These are phyloP conservation scores for Cryptoblepharus egeriae DNA, from an alignment of 2,797 vertebrate genomes.

Conservation along the genomic window DNA sequence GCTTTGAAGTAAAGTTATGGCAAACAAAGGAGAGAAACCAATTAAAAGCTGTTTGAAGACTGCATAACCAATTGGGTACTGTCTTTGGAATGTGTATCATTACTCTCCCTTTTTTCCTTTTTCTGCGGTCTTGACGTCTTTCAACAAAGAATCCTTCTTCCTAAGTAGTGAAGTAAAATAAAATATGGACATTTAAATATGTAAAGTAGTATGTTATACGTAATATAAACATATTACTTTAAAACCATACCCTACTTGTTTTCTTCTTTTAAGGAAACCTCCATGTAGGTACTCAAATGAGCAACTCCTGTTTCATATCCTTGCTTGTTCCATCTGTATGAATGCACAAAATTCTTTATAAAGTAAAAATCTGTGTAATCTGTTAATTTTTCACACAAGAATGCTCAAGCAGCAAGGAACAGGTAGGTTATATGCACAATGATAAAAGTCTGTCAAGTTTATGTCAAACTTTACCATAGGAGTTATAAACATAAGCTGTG, in stretches of 20 bases:
- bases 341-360: neutral
- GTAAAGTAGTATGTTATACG: too few relatives aligned
- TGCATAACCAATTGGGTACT: neutral
- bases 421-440: neutral
- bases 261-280: neutral
- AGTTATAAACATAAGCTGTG: neutral
- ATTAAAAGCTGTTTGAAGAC: constrained; percentile 17
- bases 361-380: neutral
- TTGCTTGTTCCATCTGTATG: neutral
- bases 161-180: neutral
- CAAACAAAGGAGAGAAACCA: constrained; percentile 5
- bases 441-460: neutral
- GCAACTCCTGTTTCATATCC: neutral
- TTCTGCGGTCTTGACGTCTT: neutral
- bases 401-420: neutral
- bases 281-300: neutral
- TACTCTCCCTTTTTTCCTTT: neutral
- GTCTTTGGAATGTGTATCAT: neutral
- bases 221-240: neutral
- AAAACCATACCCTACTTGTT: neutral
- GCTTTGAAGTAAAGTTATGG: neutral
- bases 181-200: too few relatives aligned
- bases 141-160: neutral
- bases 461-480: neutral
- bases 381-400: neutral